These are phyloP conservation scores for Archivesica marissinica DNA, from an alignment of 1,140 invertebrate species.

Conservation along the genomic window DNA sequence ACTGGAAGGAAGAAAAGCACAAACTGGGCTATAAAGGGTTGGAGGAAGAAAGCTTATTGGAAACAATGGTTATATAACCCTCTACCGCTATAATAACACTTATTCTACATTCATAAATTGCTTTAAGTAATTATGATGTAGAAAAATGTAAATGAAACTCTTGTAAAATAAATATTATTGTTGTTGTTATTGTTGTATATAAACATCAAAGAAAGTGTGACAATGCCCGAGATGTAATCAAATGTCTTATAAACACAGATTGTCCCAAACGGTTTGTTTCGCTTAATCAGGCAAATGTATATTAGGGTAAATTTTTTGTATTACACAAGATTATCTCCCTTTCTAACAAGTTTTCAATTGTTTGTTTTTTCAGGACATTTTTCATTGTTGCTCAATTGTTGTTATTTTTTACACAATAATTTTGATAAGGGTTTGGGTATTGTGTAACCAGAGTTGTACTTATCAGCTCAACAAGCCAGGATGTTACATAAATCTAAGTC, in stretches of 20 bases:
- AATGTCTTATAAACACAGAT: neutral
- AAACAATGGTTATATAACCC: too few species aligned
- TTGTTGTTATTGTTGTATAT: neutral
- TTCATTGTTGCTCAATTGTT: neutral
- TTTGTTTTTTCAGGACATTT: conserved; percentile 31
- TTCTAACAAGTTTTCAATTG: conserved; percentile 47
- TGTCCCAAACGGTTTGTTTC: neutral
- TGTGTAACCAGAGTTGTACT: neutral
- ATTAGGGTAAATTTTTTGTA: neutral
- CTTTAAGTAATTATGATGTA: too few species aligned
- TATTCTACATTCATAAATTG: too few species aligned
- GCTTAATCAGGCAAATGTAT: neutral
- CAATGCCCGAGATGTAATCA: neutral
- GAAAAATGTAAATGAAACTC: too few species aligned
- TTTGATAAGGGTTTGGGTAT: neutral
- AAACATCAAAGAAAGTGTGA: conserved; percentile 18
- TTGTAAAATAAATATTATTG: too few species aligned
- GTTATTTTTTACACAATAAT: neutral
- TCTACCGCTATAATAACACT: too few species aligned
- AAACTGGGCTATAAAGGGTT: too few species aligned
- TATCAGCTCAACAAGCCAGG: neutral
- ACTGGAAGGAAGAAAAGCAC: too few species aligned
- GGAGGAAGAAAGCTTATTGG: too few species aligned
- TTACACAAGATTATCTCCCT: conserved; percentile 14
- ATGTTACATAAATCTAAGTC: conserved; percentile 2